Conservation (phyloP, 2,888 invertebrate genomes). For the Ophraella communa region DNA sequence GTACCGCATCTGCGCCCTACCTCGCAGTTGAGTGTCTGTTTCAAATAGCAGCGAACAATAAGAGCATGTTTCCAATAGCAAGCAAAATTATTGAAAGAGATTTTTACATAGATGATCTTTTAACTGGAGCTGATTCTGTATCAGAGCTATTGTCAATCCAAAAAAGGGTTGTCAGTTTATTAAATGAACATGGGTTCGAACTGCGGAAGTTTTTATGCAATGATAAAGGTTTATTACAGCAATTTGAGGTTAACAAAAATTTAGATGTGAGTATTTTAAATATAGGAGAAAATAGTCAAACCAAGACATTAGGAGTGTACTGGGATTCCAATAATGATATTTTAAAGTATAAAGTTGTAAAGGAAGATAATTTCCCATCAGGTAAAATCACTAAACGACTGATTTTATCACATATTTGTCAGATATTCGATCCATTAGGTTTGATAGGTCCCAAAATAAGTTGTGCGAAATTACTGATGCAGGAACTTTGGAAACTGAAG, state of each 20-base stretch:
- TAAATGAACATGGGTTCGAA: not conserved
- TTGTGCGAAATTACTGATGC: conserved; percentile 12
- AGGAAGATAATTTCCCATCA: not conserved
- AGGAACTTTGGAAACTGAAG: conserved; percentile 33
- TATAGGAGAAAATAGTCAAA: too few relatives aligned
- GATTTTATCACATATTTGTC: conserved; percentile 10
- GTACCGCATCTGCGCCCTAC: conserved; percentile 27
- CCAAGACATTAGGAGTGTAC: conserved; percentile 11
- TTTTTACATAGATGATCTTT: conserved; percentile 26
- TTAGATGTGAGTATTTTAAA: not conserved
- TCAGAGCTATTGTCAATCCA: not conserved
- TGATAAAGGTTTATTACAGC: not conserved
- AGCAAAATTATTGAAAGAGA: too few relatives aligned
- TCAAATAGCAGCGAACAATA: conserved; percentile 12
- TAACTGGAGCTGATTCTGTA: conserved; percentile 10
- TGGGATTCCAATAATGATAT: conserved; percentile 4
- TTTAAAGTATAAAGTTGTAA: not conserved
- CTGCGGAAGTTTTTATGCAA: conserved; percentile 7
- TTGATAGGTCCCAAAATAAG: conserved; percentile 15
- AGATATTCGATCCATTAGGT: conserved; percentile 22
- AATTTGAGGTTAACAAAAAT: not conserved
- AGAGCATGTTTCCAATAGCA: not conserved
- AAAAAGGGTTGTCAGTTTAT: not conserved
- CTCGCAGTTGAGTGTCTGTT: conserved; percentile 22
- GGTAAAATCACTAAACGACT: not conserved